These are phyloP conservation scores for Sciaenops ocellatus DNA, from an alignment of 2,797 vertebrate species.

Conservation along the genomic window DNA sequence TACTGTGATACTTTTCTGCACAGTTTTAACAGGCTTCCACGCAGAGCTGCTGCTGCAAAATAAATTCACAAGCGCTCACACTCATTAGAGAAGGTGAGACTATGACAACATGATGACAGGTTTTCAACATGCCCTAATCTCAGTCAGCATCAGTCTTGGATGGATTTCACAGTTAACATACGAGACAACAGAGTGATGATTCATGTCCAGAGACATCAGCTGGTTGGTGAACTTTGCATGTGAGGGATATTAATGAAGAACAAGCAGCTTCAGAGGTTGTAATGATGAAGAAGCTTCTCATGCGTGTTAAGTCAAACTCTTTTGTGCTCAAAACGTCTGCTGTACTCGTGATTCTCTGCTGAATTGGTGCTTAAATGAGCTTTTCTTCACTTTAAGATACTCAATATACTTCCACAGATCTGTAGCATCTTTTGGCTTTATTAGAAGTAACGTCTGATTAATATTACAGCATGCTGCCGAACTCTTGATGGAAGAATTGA, in stretches of 20 bases:
- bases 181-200: too few species aligned
- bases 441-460: too few species aligned
- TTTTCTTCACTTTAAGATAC: neutral
- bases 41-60: neutral
- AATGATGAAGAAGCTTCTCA: neutral
- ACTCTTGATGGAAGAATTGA: neutral
- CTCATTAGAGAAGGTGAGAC: neutral
- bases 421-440: neutral
- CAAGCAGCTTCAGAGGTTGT: neutral
- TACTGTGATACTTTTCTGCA: neutral
- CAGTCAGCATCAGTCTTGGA: neutral
- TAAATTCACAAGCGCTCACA: accelerated
- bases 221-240: neutral
- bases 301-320: neutral
- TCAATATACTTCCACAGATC: neutral
- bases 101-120: too few species aligned
- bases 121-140: too few species aligned
- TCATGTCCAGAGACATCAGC: neutral
- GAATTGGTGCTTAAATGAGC: neutral
- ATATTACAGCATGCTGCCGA: neutral
- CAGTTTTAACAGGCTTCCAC: neutral
- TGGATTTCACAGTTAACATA: neutral
- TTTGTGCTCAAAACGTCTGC: neutral
- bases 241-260: neutral
- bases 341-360: neutral